Percentiles rank a stretch among this genome's conserved stretches.
These are phyloP conservation scores for Muntiacus muntjak DNA, from an alignment of 2,113 vertebrate genomes.

Conservation along the genomic window DNA sequence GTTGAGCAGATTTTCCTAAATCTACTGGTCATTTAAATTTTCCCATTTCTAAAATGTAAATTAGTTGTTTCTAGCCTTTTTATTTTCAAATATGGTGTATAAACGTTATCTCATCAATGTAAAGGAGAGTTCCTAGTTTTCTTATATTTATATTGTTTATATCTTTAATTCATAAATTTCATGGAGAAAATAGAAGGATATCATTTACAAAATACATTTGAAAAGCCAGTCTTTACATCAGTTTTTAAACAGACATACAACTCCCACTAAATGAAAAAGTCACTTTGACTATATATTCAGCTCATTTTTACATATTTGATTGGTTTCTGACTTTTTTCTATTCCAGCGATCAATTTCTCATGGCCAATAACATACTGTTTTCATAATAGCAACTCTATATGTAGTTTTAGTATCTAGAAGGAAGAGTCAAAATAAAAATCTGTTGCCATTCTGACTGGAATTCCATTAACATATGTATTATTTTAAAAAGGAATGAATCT, in stretches of 20 bases:
- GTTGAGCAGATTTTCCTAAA: neutral
- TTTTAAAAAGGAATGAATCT: constrained; percentile 3
- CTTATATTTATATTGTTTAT: neutral
- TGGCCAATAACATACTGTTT: neutral
- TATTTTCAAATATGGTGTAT: neutral
- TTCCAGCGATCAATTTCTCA: neutral
- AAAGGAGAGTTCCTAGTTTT: neutral
- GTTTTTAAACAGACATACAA: neutral
- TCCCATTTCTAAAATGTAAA: neutral
- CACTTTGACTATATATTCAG: neutral
- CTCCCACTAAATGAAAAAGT: neutral
- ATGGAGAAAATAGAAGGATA: neutral
- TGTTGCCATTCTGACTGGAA: neutral
- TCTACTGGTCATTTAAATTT: neutral
- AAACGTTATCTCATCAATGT: neutral
- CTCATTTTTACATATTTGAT: neutral
- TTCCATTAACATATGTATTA: neutral
- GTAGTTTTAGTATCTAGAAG: neutral
- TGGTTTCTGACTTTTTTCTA: neutral
- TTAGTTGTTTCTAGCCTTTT: neutral
- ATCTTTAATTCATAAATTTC: neutral
- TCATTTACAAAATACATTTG: neutral
- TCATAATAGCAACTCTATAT: neutral
- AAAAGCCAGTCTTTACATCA: neutral
- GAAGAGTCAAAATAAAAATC: constrained; percentile 29